These are phyloP conservation scores for Amblyteles armatorius DNA, from an alignment of 2,888 invertebrate species.

Conservation along the genomic window DNA sequence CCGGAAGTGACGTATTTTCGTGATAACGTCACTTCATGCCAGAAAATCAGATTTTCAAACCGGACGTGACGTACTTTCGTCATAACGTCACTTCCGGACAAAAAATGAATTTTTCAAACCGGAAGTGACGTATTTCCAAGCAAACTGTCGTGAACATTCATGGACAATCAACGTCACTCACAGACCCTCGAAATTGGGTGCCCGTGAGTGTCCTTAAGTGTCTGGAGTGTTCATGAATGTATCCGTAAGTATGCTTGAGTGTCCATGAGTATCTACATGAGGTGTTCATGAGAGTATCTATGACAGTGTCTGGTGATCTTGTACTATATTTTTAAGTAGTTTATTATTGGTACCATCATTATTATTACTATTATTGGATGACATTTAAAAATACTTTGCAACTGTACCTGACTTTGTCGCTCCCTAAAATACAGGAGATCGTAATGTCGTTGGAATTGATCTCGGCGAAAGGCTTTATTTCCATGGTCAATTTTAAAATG, in stretches of 20 bases:
- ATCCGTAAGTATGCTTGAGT: not conserved
- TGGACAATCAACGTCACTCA: too few relatives aligned
- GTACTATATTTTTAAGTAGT: too few relatives aligned
- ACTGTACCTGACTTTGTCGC: constrained; percentile 74
- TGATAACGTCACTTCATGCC: too few relatives aligned
- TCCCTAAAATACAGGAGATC: constrained; percentile 76
- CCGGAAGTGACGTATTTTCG: too few relatives aligned
- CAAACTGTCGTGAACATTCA: too few relatives aligned
- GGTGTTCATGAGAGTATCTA: too few relatives aligned
- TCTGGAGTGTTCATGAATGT: not conserved
- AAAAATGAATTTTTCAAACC: too few relatives aligned
- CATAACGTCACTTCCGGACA: too few relatives aligned
- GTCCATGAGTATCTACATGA: not conserved
- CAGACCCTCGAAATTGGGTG: not conserved
- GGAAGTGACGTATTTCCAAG: too few relatives aligned
- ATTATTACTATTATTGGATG: not conserved
- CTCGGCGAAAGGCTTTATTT: constrained; percentile 74
- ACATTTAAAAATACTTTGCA: not conserved
- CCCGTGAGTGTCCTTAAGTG: not conserved
- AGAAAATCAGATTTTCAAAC: too few relatives aligned
- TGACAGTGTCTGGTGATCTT: too few relatives aligned
- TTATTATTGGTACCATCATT: not conserved
- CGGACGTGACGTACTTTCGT: too few relatives aligned
- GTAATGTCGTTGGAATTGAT: constrained; percentile 74
- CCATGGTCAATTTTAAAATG: constrained; percentile 75